Base-by-base conservation (phyloP, 2,797 vertebrate species). In the Parotocinclus haroldoi region DNA sequence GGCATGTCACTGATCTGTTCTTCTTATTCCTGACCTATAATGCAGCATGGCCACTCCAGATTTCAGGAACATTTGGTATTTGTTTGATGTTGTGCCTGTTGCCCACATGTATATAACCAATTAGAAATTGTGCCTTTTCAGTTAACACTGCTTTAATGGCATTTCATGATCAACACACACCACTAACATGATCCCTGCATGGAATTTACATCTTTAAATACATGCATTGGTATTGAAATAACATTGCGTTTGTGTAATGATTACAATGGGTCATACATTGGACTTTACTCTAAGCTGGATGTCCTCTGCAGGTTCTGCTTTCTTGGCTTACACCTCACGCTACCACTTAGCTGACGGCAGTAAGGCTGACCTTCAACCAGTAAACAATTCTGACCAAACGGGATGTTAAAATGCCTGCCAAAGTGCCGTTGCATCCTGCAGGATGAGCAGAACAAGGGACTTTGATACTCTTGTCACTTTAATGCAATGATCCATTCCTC, bases 221-320 rank as follows among this genome's bases (percentile, higher is more conserved):
- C 55, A 58, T 57, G 42, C 59, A 57, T 70, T 50, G 38, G 55
- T 61, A 69, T 66, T 69, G 65, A 68, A 36, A 61, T 51, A 63
- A 37, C 51, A 54, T 45, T 18, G 14, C 12, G 63, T 75, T 50
- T 54, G 59, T 73, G 56, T 38, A 76, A 74, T 81, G 86, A 86
- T 79, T 68, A 76, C 58, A 48, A 68, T 45, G 82, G 83, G 82
- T 82, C 73, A 71, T 77, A 80, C 70, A 63, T 73, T 82, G 81
- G 82, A 77, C 86, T 79, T 76, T 81, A 80, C 85, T 85, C 79
- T 83, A 75, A 45, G 69, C 74, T 82, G 79, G 80, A 72, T 72
- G 68, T 56, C 71, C 73, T 69, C 68, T 46, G 14, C 56, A 73
- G 68, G 68, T 50, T n/a, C 65, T 40, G 36, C 45, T 68, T 69